These are phyloP conservation scores for Hippoglossus hippoglossus DNA, from an alignment of 2,797 vertebrate genomes.

Conservation along the genomic window DNA sequence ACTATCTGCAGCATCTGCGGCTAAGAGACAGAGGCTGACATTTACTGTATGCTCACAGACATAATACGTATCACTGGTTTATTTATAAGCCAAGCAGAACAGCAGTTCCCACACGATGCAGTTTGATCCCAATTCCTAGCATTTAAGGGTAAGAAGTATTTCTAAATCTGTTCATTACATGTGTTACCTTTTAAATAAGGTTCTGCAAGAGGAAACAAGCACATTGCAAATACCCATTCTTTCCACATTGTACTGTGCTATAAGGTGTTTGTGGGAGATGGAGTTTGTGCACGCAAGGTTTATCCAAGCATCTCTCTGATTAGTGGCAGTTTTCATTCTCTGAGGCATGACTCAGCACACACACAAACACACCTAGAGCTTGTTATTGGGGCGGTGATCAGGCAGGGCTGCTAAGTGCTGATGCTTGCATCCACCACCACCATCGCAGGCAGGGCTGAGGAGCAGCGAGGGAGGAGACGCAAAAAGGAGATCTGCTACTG, in stretches of 20 bases:
- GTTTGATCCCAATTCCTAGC: not conserved
- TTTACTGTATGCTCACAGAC: not conserved
- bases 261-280: conserved; percentile 6
- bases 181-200: not conserved
- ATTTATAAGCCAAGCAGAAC: conserved; percentile 25
- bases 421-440: conserved; percentile 50
- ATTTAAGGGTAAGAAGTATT: not conserved
- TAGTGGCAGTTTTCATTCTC: conserved; percentile 44
- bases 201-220: not conserved
- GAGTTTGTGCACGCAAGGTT: conserved; percentile 14
- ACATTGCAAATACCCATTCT: not conserved
- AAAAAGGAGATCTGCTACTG: not conserved
- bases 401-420: conserved; percentile 55
- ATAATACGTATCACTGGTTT: conserved; percentile 3
- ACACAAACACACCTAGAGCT: conserved; percentile 49
- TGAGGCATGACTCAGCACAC: conserved; percentile 66
- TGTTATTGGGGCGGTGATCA: conserved; percentile 51
- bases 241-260: not conserved
- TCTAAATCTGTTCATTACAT: conserved; percentile 6
- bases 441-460: conserved; percentile 27
- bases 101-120: conserved; percentile 1
- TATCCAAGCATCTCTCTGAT: conserved; percentile 42
- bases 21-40: conserved; percentile 5
- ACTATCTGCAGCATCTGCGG: conserved; percentile 22
- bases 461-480: conserved; percentile 24